Evolutionary conservation across 2,888 invertebrate genomes (phyloP), one percentile per base, ranked within the genome.

Genomic region (Hyppa rectilinea): DNA sequence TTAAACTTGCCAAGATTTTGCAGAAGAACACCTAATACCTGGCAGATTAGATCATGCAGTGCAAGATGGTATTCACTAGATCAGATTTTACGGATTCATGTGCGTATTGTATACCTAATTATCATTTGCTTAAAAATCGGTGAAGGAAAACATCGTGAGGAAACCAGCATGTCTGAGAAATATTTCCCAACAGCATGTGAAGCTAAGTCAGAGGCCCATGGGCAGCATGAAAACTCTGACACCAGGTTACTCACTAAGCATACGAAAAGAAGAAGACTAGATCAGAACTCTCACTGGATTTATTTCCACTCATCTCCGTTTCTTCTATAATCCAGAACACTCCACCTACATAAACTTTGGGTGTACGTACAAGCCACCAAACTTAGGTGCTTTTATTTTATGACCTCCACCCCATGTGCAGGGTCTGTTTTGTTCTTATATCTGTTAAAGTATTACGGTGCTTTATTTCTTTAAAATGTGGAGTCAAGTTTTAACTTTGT

Each of bases 321-420:
- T 0, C 12, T 53, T 67, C 38, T 53, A 10, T 40, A 38, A 23
- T 67, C 62, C 52, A 14, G 20, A 55, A 20, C 49, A 60, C 29
- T 20, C 49, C 52, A 60, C 70, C 62, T 12, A 52, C 47, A 71
- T 73, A 82, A 76, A 68, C 62, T 60, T 38, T 5, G 23, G 9
- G 31, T 53, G 36, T 64, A 65, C 36, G 36, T 64, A 65, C 36
- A 60, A 68, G 31, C 65, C 31, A 40, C 66, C 10, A 59, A 79
- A 76, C 58, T 68, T 73, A 20, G 56, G 34, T 45, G 59, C 29
- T 61, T 59, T 67, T 55, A 70, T 64, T 82, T 80, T 70, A 66
- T 64, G 20, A 64, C 49, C 36, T 58, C 23, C 43, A 49, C 43
- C 31, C n/a, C 20, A 47, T 14, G 52, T 52, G 45, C 56, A 58